Percentiles rank a stretch among this genome's conserved stretches.
Evolutionary conservation across 1,140 invertebrate genomes (phyloP).

Genomic region (Drosophila neocordata): DNA sequence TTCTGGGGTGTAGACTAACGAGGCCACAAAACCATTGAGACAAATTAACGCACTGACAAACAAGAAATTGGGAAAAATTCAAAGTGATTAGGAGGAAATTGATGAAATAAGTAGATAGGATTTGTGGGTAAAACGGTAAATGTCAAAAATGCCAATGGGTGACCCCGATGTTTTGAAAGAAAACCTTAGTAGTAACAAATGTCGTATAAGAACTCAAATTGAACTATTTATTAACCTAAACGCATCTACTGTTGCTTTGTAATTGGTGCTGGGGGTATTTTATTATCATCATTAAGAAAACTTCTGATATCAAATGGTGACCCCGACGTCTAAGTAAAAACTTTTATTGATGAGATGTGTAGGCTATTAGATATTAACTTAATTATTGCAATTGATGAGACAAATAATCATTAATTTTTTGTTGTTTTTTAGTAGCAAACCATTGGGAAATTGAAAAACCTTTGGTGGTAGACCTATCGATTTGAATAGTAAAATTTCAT

Average conservation of each 20-base stretch:
- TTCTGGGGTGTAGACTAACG: constrained; percentile 8
- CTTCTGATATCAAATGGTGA: not conserved
- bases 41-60: constrained; percentile 19
- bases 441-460: too few species aligned
- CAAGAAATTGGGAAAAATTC: constrained; percentile 4
- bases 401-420: not conserved
- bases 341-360: not conserved
- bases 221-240: not conserved
- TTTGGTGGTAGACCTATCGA: too few species aligned
- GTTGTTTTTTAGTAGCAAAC: too few species aligned
- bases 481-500: constrained; percentile 36
- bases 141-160: not conserved
- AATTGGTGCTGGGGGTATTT: too few species aligned
- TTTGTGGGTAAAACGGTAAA: not conserved
- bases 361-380: not conserved
- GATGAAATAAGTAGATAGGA: not conserved
- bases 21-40: constrained; percentile 11
- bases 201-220: not conserved
- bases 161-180: too few species aligned
- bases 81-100: constrained; percentile 11
- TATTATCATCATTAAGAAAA: not conserved
- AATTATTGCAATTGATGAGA: not conserved
- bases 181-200: too few species aligned
- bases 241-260: too few species aligned
- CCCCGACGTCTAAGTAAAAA: not conserved